Base-by-base conservation (phyloP, 1,140 invertebrate species). In the Plectrocnemia conspersa region DNA sequence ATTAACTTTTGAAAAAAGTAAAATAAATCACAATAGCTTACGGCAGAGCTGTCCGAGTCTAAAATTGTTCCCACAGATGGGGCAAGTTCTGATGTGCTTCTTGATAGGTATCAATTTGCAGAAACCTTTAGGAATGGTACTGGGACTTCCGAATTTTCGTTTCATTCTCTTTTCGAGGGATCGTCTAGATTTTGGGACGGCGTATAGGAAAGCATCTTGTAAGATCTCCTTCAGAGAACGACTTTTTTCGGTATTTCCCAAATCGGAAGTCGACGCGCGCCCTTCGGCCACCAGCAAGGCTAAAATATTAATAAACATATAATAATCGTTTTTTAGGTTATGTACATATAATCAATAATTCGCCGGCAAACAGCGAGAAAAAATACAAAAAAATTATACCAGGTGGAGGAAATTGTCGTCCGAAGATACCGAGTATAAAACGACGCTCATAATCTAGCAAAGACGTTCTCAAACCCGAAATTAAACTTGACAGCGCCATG, bases 61-160 rank as follows among this genome's bases (percentile, higher is more conserved):
- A 68, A 93, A 79, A 73, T 85, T 74, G 69, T 91, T 81, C 16
- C 91, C 91, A 76, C 92, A 95, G 38, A 78, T 77, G 47, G 79
- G 68, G 65, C 92, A 95, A 0, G 79, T 78, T 55, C 83, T 69
- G 33, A 96, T 70, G 69, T 89, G 84, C 5, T 73, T 86, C 70
- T 86, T 89, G n/a, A n/a, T n/a, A 2, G 83, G 82, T 21, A 78
- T 70, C 13, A 85, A 61, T n/a, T n/a, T n/a, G n/a, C n/a, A n/a
- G n/a, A n/a, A n/a, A 10, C 82, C 77, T 73, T 89, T 89, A 77
- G 78, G 81, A 13, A 76, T 59, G 68, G 79, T 83, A 32, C 83
- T 69, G 2, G 78, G 77, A 38, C 63, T 62, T 5, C 85, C 88
- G 70, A 80, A 91, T 74, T 82, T 90, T 49, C 88, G 75, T 36